Percentiles rank a stretch among this genome's conserved stretches.
phyloP scores from a whole-genome alignment of 2,797 vertebrate genomes.

The Bradypodion pumilum region DNA sequence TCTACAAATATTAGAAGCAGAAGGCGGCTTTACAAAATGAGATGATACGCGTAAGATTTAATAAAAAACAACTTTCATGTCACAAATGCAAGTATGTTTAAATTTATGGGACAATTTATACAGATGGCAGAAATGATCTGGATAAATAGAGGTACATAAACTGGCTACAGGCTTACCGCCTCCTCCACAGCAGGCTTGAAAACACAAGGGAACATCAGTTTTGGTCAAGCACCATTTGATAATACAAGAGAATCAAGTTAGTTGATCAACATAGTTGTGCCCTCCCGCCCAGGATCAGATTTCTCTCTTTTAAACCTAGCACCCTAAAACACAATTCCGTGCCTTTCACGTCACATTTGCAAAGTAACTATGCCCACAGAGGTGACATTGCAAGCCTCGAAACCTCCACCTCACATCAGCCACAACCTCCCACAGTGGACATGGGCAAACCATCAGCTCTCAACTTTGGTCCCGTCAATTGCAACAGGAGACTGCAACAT shows the following conservation, averaged over 20 bases:
- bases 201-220: conserved; percentile 88
- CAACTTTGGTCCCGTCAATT: not conserved
- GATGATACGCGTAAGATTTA: conserved; percentile 7
- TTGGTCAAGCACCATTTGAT: conserved; percentile 16
- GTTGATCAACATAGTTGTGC: not conserved
- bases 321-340: not conserved
- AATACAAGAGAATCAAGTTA: conserved; percentile 1
- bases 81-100: conserved; percentile 9
- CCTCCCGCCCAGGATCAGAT: not conserved
- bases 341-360: not conserved
- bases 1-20: conserved; percentile 47
- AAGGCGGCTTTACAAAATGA: conserved; percentile 36
- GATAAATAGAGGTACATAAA: conserved; percentile 70
- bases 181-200: conserved; percentile 94
- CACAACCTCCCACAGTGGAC: not conserved
- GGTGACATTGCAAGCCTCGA: not conserved
- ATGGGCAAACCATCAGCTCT: not conserved
- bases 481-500: not conserved
- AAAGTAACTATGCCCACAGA: not conserved
- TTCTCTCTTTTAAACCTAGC: not conserved
- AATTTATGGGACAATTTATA: conserved; percentile 59
- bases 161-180: conserved; percentile 89
- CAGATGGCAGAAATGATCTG: conserved; percentile 66
- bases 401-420: not conserved
- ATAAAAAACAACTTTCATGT: not conserved